phyloP scores from a whole-genome alignment of 2,797 vertebrate genomes.

The Melanotaenia pygmaea region DNA sequence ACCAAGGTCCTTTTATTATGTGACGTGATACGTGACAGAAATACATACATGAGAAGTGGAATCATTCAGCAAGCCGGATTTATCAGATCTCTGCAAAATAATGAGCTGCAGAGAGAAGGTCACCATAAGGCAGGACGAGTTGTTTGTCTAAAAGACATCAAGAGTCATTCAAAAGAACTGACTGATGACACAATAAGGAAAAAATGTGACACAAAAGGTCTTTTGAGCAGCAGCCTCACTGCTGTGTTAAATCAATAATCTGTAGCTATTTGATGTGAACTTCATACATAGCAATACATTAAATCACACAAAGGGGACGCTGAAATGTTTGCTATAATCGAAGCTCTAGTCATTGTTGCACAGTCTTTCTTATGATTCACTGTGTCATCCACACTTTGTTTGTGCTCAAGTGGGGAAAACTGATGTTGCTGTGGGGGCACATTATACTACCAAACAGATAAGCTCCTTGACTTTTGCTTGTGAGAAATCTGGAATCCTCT shows the following conservation, averaged over 20 bases:
- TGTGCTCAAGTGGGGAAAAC: slow-evolving; percentile 56
- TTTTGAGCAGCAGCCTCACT: slow-evolving; percentile 56
- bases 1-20: not conserved
- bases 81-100: slow-evolving; percentile 1
- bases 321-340: slow-evolving; percentile 49
- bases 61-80: not conserved
- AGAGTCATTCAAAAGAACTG: slow-evolving; percentile 26
- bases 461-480: slow-evolving; percentile 31
- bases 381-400: slow-evolving; percentile 48
- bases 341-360: slow-evolving; percentile 31
- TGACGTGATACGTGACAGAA: not conserved
- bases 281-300: slow-evolving; percentile 38
- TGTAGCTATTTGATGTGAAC: slow-evolving; percentile 60
- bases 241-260: slow-evolving; percentile 65
- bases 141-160: slow-evolving; percentile 20
- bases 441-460: slow-evolving; percentile 55
- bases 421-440: slow-evolving; percentile 50
- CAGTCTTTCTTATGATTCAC: slow-evolving; percentile 38
- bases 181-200: slow-evolving; percentile 24
- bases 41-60: not conserved
- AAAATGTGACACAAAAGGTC: slow-evolving; percentile 52
- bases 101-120: slow-evolving; percentile 25
- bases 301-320: slow-evolving; percentile 40
- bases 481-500: slow-evolving; percentile 54
- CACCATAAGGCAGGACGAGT: not conserved